phyloP scores from a whole-genome alignment of 1,140 invertebrate genomes.

The Amyelois transitella region DNA sequence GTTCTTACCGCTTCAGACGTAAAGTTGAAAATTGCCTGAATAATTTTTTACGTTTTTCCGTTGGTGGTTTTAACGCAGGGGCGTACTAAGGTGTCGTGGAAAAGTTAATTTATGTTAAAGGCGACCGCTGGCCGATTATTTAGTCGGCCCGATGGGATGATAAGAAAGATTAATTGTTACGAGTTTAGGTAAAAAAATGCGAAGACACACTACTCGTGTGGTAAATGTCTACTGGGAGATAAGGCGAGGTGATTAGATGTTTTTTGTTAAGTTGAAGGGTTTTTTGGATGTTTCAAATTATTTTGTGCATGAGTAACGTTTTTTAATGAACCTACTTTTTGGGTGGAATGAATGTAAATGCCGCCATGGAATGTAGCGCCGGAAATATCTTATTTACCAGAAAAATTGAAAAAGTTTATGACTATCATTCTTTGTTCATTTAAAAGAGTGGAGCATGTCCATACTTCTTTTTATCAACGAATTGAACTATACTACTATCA shows the following conservation, averaged over 20 bases:
- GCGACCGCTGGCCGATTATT: conserved; percentile 58
- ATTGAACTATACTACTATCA: too few species aligned
- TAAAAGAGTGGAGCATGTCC: too few species aligned
- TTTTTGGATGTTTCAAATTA: background rate
- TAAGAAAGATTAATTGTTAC: conserved; percentile 66
- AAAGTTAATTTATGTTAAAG: conserved; percentile 72
- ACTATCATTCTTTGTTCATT: too few species aligned
- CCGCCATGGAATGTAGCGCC: too few species aligned
- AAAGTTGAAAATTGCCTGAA: conserved; percentile 17
- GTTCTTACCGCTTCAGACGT: conserved; percentile 7
- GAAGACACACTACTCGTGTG: conserved; percentile 46
- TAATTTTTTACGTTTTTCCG: conserved; percentile 2
- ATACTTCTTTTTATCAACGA: too few species aligned
- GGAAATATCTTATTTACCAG: too few species aligned
- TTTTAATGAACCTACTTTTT: too few species aligned
- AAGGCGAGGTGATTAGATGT: conserved; percentile 1
- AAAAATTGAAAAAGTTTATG: too few species aligned
- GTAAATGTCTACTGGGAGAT: conserved; percentile 35
- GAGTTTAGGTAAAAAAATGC: conserved; percentile 49
- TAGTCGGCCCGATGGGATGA: conserved; percentile 53
- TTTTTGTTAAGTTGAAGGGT: conserved; percentile 3
- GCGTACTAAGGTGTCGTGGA: conserved; percentile 64
- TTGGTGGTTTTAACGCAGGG: conserved; percentile 36
- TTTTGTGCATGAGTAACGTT: too few species aligned
- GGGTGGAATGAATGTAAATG: too few species aligned